A percentile compares a stretch with the other conserved stretches of the same genome.
Conservation (phyloP, 2,888 invertebrate genomes). For the Stenurella melanura region DNA sequence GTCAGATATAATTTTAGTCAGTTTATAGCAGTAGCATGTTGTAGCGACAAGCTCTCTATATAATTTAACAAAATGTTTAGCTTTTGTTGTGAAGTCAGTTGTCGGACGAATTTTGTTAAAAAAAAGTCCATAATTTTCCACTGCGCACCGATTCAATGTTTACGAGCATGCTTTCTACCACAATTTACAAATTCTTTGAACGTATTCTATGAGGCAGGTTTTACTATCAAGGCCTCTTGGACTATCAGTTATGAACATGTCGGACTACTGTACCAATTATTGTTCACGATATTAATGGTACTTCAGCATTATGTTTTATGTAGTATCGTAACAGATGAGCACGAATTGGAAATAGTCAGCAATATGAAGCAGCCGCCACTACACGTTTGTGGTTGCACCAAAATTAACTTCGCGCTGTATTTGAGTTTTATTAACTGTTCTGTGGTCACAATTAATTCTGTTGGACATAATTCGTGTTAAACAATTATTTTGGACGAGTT, state of each 20-base stretch:
- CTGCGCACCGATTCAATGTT: too few species aligned
- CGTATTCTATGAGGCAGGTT: too few species aligned
- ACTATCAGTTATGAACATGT: constrained; percentile 31
- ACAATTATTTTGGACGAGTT: not conserved
- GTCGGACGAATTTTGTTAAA: too few species aligned
- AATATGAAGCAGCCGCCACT: constrained; percentile 7
- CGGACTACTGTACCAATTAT: constrained; percentile 7
- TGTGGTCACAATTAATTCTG: constrained; percentile 1
- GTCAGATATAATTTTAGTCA: too few species aligned
- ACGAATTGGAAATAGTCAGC: constrained; percentile 10
- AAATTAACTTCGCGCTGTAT: not conserved
- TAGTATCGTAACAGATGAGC: constrained; percentile 9
- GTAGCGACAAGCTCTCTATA: too few species aligned
- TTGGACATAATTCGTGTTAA: not conserved
- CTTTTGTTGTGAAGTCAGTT: too few species aligned
- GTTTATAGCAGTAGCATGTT: too few species aligned
- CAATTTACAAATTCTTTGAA: too few species aligned
- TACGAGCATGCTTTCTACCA: too few species aligned
- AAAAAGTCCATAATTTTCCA: too few species aligned
- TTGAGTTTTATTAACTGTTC: not conserved
- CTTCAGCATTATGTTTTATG: constrained; percentile 15
- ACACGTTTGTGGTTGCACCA: not conserved
- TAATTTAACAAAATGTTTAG: too few species aligned
- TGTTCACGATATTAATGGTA: constrained; percentile 23
- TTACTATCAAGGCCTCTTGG: too few species aligned